Evolutionary conservation across 2,888 invertebrate species (phyloP).

Genomic region (Dioctria rufipes): DNA sequence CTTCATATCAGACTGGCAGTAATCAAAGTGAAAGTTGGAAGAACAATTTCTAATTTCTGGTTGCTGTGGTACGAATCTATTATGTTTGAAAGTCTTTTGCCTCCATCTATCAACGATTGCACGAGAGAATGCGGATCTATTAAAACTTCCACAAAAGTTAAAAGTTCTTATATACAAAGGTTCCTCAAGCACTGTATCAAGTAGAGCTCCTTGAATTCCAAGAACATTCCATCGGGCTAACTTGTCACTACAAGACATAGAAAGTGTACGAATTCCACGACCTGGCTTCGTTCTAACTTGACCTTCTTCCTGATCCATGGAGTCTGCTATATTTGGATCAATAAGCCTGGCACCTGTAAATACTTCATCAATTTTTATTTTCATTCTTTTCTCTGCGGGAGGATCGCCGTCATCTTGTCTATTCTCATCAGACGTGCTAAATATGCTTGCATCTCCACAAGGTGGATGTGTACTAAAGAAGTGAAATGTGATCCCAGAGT

Average conservation of each 20-base stretch:
- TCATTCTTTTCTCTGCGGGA: conserved; percentile 60
- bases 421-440: conserved; percentile 65
- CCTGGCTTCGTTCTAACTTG: conserved; percentile 91
- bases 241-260: conserved; percentile 96
- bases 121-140: conserved; percentile 74
- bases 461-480: conserved; percentile 91
- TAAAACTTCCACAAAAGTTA: conserved; percentile 80
- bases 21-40: conserved; percentile 68
- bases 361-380: conserved; percentile 60
- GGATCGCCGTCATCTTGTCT: conserved; percentile 58
- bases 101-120: conserved; percentile 72
- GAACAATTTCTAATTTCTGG: conserved; percentile 63
- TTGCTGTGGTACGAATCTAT: conserved; percentile 62
- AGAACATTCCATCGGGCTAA: conserved; percentile 89
- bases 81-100: conserved; percentile 50
- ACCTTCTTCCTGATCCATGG: conserved; percentile 80
- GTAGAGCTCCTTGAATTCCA: conserved; percentile 87
- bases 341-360: conserved; percentile 92
- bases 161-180: conserved; percentile 82
- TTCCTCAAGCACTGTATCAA: conserved; percentile 77
- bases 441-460: conserved; percentile 95
- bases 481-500: conserved; percentile 79
- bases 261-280: conserved; percentile 88
- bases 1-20: conserved; percentile 67
- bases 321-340: conserved; percentile 70